Base-by-base conservation (phyloP, 2,113 vertebrate species). In the Microcebus griseorufus region DNA sequence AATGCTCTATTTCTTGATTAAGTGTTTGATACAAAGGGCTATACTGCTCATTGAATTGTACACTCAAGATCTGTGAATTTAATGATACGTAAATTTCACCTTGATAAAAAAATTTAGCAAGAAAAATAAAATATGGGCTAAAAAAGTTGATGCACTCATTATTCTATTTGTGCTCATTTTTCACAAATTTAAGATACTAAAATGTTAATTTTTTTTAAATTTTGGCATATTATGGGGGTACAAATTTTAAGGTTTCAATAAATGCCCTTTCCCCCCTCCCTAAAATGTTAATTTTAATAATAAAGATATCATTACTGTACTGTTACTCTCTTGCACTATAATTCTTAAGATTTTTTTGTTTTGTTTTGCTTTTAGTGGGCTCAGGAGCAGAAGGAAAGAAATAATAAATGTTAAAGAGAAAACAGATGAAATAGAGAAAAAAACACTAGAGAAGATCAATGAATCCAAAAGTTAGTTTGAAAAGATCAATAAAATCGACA, bases 51-150 rank as follows among this genome's bases (percentile, higher is more conserved):
- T 0, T 67, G 18, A 81, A 58, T 16, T 85, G 17, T 65, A 62
- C 1, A 88, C 27, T 64, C 48, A 95, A 93, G 16, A 93, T 72
- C 37, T 92, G 51, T 58, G 53, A 84, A 82, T 85, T 95, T 95
- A 62, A 94, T 11, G 34, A 79, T 72, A 58, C 29, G 29, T 53
- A 81, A 93, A 95, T 86, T 72, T 97, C 69, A 89, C 34, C 45
- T 65, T 81, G 39, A 89, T 82, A 69, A 83, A 94, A 65, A 82
- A n/a, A 2, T 14, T 83, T 76, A 75, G 88, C 23, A 73, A 51
- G 23, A 55, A 95, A 95, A 88, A 67, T 58, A 76, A 79, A 67
- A 64, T 13, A 69, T 27, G 58, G 45, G 67, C 42, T 92, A 58
- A 87, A 91, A 95, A 78, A 20, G 39, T 51, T 89, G 37, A 91